Conservation (phyloP, 1,140 invertebrate species). For the Copidosoma floridanum region DNA sequence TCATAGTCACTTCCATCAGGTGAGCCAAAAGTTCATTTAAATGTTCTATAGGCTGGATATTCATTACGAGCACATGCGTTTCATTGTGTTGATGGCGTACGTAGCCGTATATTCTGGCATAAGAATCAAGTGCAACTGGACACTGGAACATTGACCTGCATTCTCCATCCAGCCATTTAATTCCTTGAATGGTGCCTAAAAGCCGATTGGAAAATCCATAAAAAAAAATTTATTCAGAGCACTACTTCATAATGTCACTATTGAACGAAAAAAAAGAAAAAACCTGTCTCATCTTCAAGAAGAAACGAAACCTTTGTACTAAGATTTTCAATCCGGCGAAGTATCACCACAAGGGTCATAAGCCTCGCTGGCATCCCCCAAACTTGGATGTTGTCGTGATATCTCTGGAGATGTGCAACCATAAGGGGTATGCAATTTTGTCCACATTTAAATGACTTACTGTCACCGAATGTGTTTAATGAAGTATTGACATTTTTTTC, state of each 20-base stretch:
- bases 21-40: slow-evolving; percentile 39
- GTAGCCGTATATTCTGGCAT: slow-evolving; percentile 38
- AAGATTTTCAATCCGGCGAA: slow-evolving; percentile 37
- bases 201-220: not conserved
- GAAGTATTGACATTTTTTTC: no score
- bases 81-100: slow-evolving; percentile 36
- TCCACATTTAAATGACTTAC: no score
- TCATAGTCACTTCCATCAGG: slow-evolving; percentile 39
- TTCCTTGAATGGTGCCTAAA: slow-evolving; percentile 38
- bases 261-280: not conserved
- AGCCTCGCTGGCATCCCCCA: slow-evolving; percentile 33
- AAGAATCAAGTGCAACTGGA: slow-evolving; percentile 31
- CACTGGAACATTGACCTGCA: slow-evolving; percentile 19
- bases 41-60: slow-evolving; percentile 36
- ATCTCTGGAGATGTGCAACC: slow-evolving; percentile 33
- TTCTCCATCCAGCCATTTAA: slow-evolving; percentile 44
- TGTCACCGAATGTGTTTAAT: no score
- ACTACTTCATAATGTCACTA: no score
- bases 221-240: no score
- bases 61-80: slow-evolving; percentile 38
- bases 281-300: slow-evolving; percentile 49
- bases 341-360: slow-evolving; percentile 37
- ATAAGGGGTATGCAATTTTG: slow-evolving; percentile 41
- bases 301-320: slow-evolving; percentile 45
- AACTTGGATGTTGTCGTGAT: slow-evolving; percentile 31